Percentiles rank a stretch among this genome's conserved stretches.
Conservation (phyloP, 2,113 vertebrate species). For the Python bivittatus region DNA sequence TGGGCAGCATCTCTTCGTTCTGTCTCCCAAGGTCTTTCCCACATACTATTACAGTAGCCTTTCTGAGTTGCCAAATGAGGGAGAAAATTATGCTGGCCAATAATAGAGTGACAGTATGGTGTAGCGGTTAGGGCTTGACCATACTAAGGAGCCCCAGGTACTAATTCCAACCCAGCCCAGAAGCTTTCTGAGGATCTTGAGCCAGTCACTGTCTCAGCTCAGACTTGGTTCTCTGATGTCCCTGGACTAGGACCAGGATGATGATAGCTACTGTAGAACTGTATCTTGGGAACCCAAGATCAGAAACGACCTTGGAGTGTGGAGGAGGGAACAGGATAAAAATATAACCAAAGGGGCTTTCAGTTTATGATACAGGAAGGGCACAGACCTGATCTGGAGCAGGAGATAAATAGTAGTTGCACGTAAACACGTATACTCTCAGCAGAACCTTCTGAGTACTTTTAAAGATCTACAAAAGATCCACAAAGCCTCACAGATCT, state of each 20-base stretch:
- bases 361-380: neutral
- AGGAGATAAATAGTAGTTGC: neutral
- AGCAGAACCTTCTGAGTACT: neutral
- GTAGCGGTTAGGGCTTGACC: neutral
- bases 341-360: neutral
- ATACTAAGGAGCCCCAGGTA: neutral
- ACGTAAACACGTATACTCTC: neutral
- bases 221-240: neutral
- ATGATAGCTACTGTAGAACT: neutral
- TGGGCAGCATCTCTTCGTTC: too few species aligned
- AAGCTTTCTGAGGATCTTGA: neutral
- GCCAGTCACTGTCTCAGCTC: neutral
- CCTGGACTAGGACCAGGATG: neutral
- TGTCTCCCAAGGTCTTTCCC: too few species aligned
- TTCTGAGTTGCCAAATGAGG: neutral
- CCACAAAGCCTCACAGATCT: too few species aligned
- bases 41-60: too few species aligned
- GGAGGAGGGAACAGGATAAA: neutral
- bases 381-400: neutral
- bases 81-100: neutral
- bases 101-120: neutral
- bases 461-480: neutral
- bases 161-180: neutral
- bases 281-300: neutral
- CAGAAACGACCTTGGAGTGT: neutral